Base-by-base conservation (phyloP, 2,113 vertebrate species). In the Apus apus region DNA sequence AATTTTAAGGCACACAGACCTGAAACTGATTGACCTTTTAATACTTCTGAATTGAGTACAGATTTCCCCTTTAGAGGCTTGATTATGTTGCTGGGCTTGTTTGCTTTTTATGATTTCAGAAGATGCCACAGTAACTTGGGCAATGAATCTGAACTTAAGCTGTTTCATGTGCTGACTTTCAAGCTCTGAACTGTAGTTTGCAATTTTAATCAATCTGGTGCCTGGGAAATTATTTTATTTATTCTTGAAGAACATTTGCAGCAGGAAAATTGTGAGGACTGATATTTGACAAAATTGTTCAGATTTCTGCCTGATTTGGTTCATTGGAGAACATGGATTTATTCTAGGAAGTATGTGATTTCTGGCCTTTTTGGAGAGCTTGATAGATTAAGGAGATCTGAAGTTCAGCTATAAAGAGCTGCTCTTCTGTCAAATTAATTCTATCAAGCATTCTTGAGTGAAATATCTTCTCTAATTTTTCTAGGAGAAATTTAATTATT, bases 11-110 rank as follows among this genome's bases (percentile, higher is more conserved):
- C 67, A 93, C 64, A n/a, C 40, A 94, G 56, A 89, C 75, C 77
- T 87, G 93, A 98, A 96, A 93, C 56, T 96, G 91, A 94, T 51
- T 97, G 94, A 96, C 90, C 85, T 98, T 97, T 97, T 94, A 96
- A 95, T 94, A 89, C 85, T 96, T 97, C 75, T 96, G 95, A 97
- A 96, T 91, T 93, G 94, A 96, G 77, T 89, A 96, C 75, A 94
- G 82, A 66, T 96, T 94, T 94, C 73, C 71, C 56, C 56, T 96
- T 97, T 95, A 97, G 97, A 95, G 76, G 68, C 72, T 96, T 32
- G 11, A 62, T 97, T 96, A 93, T 82, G 94, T 87, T 89, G 77
- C 67, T 82, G 46, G 13, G 50, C 23, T 93, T 94, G 64, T 86
- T 95, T 88, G 65, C 65, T 96, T 94, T 97, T 94, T 94, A 94